Conservation (phyloP, 2,888 invertebrate species). For the Ferdinandea cuprea region DNA sequence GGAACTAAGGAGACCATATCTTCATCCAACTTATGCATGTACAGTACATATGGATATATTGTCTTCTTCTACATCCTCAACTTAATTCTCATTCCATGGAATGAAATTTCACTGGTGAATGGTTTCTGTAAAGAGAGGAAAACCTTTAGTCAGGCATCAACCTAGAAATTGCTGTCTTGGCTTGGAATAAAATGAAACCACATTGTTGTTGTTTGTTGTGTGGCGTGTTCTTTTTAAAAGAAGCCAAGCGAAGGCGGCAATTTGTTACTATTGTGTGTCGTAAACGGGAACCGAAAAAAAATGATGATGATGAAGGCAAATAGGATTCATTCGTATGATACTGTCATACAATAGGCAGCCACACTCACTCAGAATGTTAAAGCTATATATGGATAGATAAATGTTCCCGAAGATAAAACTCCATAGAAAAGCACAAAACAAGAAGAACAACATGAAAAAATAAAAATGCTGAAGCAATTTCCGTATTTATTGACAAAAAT, state of each 20-base stretch:
- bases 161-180: constrained; percentile 50
- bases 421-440: neutral
- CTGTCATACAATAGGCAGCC: constrained; percentile 56
- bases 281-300: constrained; percentile 40
- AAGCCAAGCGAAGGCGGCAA: constrained; percentile 53
- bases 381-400: constrained; percentile 1
- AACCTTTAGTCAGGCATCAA: constrained; percentile 52
- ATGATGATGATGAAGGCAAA: constrained; percentile 63
- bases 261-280: constrained; percentile 54
- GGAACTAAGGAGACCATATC: constrained; percentile 30
- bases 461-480: constrained; percentile 56
- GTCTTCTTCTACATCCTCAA: constrained; percentile 32
- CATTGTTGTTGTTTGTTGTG: constrained; percentile 46
- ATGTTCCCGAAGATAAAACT: constrained; percentile 36
- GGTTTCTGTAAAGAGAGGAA: constrained; percentile 9
- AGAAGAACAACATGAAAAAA: neutral
- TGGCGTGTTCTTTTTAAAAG: constrained; percentile 2
- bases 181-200: constrained; percentile 13
- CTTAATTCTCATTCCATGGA: constrained; percentile 28
- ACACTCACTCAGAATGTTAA: constrained; percentile 23
- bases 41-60: no score
- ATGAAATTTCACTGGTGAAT: constrained; percentile 58
- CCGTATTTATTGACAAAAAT: constrained; percentile 69
- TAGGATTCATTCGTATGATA: constrained; percentile 67
- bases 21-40: neutral